Evolutionary conservation across 2,888 invertebrate species (phyloP), one percentile per base, ranked within the genome.

Genomic region (Anaspis maculata): DNA sequence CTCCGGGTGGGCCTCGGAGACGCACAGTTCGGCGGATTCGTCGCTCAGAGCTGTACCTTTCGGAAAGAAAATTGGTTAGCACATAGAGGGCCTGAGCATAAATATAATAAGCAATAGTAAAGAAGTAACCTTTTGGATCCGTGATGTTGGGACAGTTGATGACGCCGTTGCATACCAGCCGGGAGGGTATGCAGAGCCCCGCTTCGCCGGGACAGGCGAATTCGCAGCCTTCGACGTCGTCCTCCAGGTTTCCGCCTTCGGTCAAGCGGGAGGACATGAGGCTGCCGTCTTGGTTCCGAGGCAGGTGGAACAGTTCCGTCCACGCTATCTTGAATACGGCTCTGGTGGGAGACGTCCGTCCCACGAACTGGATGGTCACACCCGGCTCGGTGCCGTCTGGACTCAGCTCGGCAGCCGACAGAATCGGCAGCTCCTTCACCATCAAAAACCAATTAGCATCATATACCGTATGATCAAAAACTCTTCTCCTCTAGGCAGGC

Each of bases 281-380:
- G 13, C 79, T 79, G 1, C 88, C 89, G 46, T 87, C 85, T 12
- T 80, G 76, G 62, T 88, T 88, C 46, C 87, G 76, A 0, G 89
- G 89, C 48, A 90, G 67, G 61, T 89, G 89, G 56, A 80, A 87
- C 23, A 90, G 70, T 49, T 90, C 90, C 2, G 89, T 90, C 90
- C 90, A 91, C 9, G 84, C 86, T 19, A 91, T 79, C 57, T 88
- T 87, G 57, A 91, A 90, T 7, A 86, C 81, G 6, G 88, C 86
- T 37, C 84, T 71, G 0, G 88, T 85, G 0, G 89, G 86, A 0
- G 76, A 72, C 42, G 84, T 83, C 0, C 83, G 77, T 23, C 84
- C 83, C 1, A 51, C 79, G 40, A 82, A 82, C 32, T 80, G 81
- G 22, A 49, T 45, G 2, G 46, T 46, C 4, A 47, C 37, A 25